Conservation (phyloP, 1,140 invertebrate species). For the Eupristina koningsbergeri region DNA sequence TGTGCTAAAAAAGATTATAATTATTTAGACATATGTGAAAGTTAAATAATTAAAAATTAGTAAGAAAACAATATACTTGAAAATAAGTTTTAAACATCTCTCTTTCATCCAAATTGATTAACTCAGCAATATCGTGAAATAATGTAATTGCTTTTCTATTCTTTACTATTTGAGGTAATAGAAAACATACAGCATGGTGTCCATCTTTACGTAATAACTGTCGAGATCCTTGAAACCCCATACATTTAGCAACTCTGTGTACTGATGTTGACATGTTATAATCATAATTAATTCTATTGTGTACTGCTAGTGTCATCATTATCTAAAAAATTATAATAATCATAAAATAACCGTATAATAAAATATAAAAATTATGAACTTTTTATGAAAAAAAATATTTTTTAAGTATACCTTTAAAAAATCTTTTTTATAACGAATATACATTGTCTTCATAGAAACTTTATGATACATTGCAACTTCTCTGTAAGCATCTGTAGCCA, state of each 20-base stretch:
- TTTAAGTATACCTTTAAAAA: slow-evolving; percentile 71
- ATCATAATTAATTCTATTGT: slow-evolving; percentile 73
- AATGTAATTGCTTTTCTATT: slow-evolving; percentile 73
- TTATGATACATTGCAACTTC: slow-evolving; percentile 76
- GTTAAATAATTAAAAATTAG: background rate
- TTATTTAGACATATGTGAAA: slow-evolving; percentile 16
- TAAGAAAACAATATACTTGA: slow-evolving; percentile 51
- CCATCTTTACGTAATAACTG: slow-evolving; percentile 77
- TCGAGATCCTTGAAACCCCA: slow-evolving; percentile 76
- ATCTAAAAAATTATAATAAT: slow-evolving; percentile 58
- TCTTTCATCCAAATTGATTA: slow-evolving; percentile 74
- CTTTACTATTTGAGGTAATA: slow-evolving; percentile 75
- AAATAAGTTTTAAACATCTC: slow-evolving; percentile 60
- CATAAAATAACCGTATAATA: background rate
- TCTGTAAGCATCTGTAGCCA: slow-evolving; percentile 76
- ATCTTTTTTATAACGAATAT: slow-evolving; percentile 79
- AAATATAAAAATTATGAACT: slow-evolving; percentile 18
- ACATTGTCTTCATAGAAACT: slow-evolving; percentile 77
- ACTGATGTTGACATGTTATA: slow-evolving; percentile 72
- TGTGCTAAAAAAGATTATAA: slow-evolving; percentile 52
- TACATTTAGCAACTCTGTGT: slow-evolving; percentile 73
- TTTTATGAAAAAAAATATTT: no score
- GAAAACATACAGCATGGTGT: slow-evolving; percentile 76
- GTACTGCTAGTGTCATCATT: slow-evolving; percentile 76
- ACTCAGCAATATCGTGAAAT: slow-evolving; percentile 76